These are phyloP conservation scores for Drosophila nasuta DNA, from an alignment of 1,140 invertebrate genomes.

Conservation along the genomic window DNA sequence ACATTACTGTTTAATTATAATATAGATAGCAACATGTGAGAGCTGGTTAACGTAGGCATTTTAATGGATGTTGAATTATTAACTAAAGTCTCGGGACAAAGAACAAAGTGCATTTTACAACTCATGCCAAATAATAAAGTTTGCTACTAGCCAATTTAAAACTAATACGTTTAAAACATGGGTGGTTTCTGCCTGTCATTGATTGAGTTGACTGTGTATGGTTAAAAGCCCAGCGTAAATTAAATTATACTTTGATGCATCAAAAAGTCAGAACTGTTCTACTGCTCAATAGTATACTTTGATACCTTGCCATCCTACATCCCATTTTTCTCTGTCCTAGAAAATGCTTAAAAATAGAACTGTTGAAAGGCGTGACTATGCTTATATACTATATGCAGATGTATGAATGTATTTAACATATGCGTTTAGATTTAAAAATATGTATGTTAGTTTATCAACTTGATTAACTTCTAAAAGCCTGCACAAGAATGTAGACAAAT, in stretches of 20 bases:
- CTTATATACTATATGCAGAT: too few relatives aligned
- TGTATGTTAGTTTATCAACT: too few relatives aligned
- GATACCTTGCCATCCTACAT: not conserved
- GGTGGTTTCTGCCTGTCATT: conserved; percentile 33
- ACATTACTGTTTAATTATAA: too few relatives aligned
- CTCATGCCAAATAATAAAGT: conserved; percentile 62
- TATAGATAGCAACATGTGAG: too few relatives aligned
- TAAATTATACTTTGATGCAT: conserved; percentile 58
- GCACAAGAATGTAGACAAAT: too few relatives aligned
- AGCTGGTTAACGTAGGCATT: not conserved
- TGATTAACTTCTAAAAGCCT: too few relatives aligned
- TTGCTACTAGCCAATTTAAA: conserved; percentile 65
- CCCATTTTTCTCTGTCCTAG: not conserved
- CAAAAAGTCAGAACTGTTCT: conserved; percentile 21
- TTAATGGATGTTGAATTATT: conserved; percentile 3
- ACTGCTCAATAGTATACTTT: conserved; percentile 11
- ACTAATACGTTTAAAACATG: conserved; percentile 69
- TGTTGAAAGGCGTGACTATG: not conserved
- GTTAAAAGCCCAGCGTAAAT: conserved; percentile 60
- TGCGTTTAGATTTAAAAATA: too few relatives aligned
- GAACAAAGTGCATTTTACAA: conserved; percentile 28
- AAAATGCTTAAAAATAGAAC: not conserved
- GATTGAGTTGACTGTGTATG: conserved; percentile 37
- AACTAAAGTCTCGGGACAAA: conserved; percentile 20
- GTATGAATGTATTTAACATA: too few relatives aligned